phyloP scores from a whole-genome alignment of 2,888 invertebrate species.

The Andricus quercusramuli region DNA sequence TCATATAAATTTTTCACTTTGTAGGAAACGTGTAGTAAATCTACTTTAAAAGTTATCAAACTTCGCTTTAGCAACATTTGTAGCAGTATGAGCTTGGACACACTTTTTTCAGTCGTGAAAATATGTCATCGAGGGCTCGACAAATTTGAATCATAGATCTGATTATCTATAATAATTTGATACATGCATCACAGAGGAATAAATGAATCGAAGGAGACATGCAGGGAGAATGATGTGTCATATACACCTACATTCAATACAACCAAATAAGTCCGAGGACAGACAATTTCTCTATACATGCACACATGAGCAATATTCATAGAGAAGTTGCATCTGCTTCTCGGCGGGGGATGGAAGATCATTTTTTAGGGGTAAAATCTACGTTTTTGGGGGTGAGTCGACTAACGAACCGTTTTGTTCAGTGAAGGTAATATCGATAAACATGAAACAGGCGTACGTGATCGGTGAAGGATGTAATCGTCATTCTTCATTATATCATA shows the following conservation, averaged over 20 bases:
- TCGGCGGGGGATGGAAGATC: slow-evolving; percentile 71
- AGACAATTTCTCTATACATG: neutral
- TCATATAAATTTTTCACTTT: too few species aligned
- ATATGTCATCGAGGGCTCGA: neutral
- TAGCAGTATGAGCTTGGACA: too few species aligned
- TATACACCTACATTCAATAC: slow-evolving; percentile 39
- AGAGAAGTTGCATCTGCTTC: slow-evolving; percentile 76
- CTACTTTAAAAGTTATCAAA: too few species aligned
- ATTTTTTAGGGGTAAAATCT: slow-evolving; percentile 74
- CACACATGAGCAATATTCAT: slow-evolving; percentile 46
- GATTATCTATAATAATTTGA: neutral
- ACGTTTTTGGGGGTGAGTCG: slow-evolving; percentile 48
- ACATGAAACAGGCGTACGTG: neutral
- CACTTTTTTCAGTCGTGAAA: too few species aligned
- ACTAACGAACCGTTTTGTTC: slow-evolving; percentile 52
- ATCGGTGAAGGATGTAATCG: neutral
- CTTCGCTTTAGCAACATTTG: too few species aligned
- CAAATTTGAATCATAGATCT: neutral
- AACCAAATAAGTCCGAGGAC: neutral
- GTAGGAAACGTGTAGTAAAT: too few species aligned
- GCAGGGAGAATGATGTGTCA: slow-evolving; percentile 50
- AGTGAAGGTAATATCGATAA: slow-evolving; percentile 48
- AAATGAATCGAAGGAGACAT: slow-evolving; percentile 31
- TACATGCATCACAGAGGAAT: slow-evolving; percentile 18
- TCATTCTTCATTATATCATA: neutral